phyloP scores from a whole-genome alignment of 2,113 vertebrate genomes.

The Pelecanus crispus region DNA sequence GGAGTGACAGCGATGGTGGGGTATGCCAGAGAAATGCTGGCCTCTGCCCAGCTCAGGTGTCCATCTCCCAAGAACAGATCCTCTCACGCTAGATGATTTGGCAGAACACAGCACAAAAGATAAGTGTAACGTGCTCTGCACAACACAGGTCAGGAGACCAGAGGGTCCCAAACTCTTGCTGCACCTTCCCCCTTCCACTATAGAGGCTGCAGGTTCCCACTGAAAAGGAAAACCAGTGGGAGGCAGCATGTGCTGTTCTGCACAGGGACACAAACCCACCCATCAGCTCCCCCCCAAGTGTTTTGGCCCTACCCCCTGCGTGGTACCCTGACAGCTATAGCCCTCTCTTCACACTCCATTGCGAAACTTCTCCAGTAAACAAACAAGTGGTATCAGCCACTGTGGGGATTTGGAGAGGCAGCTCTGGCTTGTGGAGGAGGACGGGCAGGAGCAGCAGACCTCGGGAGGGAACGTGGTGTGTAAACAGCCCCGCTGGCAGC shows the following conservation, averaged over 20 bases:
- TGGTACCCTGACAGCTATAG: not conserved
- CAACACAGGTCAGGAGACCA: not conserved
- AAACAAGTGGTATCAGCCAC: not conserved
- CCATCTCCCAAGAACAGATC: not conserved
- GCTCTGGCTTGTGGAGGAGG: not conserved
- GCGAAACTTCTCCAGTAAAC: not conserved
- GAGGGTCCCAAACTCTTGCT: not conserved
- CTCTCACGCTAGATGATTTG: not conserved
- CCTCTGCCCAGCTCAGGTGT: not conserved
- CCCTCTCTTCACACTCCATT: not conserved
- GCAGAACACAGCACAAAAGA: not conserved
- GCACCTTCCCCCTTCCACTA: not conserved
- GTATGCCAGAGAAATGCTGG: not conserved
- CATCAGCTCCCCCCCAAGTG: not conserved
- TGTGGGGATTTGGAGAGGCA: not conserved
- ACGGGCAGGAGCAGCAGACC: not conserved
- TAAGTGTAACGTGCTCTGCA: not conserved
- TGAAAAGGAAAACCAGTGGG: not conserved
- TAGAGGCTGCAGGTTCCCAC: not conserved
- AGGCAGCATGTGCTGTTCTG: not conserved
- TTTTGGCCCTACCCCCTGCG: fast-evolving
- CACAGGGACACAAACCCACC: not conserved
- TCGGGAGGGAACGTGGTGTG: fast-evolving
- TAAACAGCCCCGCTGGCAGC: not conserved
- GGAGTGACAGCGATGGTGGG: fast-evolving